phyloP scores from a whole-genome alignment of 2,888 invertebrate genomes.

The Acleris sparsana region DNA sequence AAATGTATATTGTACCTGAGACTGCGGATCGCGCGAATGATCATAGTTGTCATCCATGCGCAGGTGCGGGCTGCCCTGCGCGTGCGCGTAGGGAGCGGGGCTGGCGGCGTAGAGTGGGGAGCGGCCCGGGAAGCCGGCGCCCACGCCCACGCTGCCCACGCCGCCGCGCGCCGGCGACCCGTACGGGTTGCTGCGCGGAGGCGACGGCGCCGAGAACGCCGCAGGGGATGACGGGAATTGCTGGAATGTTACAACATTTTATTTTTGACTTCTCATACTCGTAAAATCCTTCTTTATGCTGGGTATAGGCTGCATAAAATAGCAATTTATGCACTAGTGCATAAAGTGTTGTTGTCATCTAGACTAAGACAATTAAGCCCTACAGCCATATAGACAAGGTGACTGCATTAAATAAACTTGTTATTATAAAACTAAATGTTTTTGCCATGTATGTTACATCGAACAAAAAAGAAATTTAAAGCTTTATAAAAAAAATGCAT shows the following conservation, averaged over 20 bases:
- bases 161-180: conserved; percentile 52
- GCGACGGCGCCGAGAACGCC: conserved; percentile 56
- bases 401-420: too few species aligned
- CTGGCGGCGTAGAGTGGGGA: conserved; percentile 64
- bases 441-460: too few species aligned
- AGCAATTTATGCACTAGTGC: too few species aligned
- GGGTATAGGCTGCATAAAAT: too few species aligned
- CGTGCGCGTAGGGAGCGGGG: conserved; percentile 58
- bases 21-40: conserved; percentile 49
- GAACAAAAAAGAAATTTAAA: too few species aligned
- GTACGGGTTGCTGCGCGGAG: conserved; percentile 50
- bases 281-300: too few species aligned
- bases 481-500: too few species aligned
- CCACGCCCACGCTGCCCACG: conserved; percentile 41
- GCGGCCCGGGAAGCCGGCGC: conserved; percentile 56
- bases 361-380: too few species aligned
- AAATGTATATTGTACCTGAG: conserved; percentile 40
- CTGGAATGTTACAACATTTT: neutral
- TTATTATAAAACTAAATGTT: too few species aligned
- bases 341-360: too few species aligned
- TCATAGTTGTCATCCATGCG: conserved; percentile 46
- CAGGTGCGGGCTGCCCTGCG: conserved; percentile 45
- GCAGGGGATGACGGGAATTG: conserved; percentile 68
- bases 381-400: too few species aligned
- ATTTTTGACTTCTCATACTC: too few species aligned